A percentile compares a stretch with the other conserved stretches of the same genome.
Conservation (phyloP, 2,113 vertebrate species). For the Illadopsis cleaveri region DNA sequence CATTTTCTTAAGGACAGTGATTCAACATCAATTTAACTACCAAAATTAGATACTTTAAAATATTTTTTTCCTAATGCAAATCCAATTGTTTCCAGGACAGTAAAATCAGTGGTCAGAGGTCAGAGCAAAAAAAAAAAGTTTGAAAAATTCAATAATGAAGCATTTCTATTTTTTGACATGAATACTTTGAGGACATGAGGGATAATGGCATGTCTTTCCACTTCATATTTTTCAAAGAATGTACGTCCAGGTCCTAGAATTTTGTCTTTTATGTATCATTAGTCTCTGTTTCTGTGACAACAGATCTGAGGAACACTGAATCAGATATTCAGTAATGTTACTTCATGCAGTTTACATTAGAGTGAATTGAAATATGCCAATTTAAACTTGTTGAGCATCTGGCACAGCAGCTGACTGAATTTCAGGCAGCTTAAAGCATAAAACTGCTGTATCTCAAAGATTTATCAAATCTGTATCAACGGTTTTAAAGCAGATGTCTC, state of each 20-base stretch:
- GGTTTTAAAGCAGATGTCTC: not conserved
- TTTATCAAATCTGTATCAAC: not conserved
- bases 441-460: not conserved
- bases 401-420: not conserved
- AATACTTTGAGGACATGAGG: not conserved
- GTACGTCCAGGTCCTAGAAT: not conserved
- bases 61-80: not conserved
- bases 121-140: not conserved
- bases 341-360: not conserved
- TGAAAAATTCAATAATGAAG: not conserved
- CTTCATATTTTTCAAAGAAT: not conserved
- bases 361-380: not conserved
- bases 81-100: not conserved
- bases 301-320: not conserved
- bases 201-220: not conserved
- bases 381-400: not conserved
- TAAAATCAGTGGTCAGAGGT: not conserved
- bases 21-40: not conserved
- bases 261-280: not conserved
- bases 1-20: not conserved
- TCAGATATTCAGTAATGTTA: not conserved
- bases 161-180: not conserved
- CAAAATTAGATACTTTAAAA: not conserved
- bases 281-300: slow-evolving; percentile 29
- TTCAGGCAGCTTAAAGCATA: not conserved